Base-by-base conservation (phyloP, 1,140 invertebrate species). In the Drosophila lini region DNA sequence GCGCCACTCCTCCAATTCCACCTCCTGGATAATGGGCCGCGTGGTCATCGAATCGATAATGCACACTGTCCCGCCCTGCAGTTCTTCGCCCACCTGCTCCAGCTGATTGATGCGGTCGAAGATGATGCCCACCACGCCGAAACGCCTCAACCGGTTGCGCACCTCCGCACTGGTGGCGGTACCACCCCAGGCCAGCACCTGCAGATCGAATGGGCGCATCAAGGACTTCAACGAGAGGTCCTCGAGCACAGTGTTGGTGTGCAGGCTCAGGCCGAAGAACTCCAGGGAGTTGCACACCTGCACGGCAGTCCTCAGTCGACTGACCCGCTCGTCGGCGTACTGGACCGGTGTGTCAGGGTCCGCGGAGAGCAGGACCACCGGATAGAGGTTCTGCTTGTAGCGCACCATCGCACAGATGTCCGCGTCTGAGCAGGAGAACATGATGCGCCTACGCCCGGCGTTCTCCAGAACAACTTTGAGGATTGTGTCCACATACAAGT, bases 341-440 rank as follows among this genome's bases (percentile, higher is more conserved):
- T 95, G 94, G 7, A 95, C 94, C 91, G 97, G 97, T 52, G 95
- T 95, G 0, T 94, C 91, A 1, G 96, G 96, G 13, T 96, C 92
- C 3, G 97, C 96, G 93, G 97, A 94, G 0, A 97, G 98, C 55
- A 99, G 93, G 90, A 98, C 94, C 0, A 98, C 96, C 0, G 98
- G 98, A 93, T 98, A 99, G 73, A 96, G 96, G 91, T 98, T 99
- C 93, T 99, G 98, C 89, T 99, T 99, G 57, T 96, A 93, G 32
- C 97, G 94, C 25, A 98, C 93, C 97, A 98, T 97, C 0, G 96
- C 94, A 85, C 97, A 98, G 40, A 98, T 96, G 88, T 99, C 98
- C 1, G 98, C 97, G 93, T 99, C 97, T 92, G 99, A 99, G 79
- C 96, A 97, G 0, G 97, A 97, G 81, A 99, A 97, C 11, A 99